Base-by-base conservation (phyloP, 2,888 invertebrate genomes). In the Lissocephala sabroskyi region DNA sequence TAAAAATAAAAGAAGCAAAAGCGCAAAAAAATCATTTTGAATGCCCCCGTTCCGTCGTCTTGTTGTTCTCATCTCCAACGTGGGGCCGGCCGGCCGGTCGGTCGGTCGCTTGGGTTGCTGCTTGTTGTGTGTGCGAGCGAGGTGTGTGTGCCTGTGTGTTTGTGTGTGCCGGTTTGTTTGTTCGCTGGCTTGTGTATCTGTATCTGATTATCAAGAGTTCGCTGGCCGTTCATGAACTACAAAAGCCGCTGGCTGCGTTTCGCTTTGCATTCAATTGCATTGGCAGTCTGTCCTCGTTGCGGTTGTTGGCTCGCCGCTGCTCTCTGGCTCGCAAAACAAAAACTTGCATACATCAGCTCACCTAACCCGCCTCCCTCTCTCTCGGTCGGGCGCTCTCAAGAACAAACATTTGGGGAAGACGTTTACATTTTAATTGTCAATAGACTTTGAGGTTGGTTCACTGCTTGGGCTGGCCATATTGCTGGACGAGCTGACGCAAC, bases 171-270 rank as follows among this genome's bases (percentile, higher is more conserved):
- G 19, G 42, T 43, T 48, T 39, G 45, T 45, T 23, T 36, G 45
- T 45, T 43, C 40, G 30, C 43, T 26, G 19, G 42, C 40, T 48
- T 39, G 45, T 47, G 39, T 65, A 41, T 51, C 45, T 56, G 65
- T 62, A 60, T 65, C 57, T 60, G 66, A 66, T 65, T 66, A 66
- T 66, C 66, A 65, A 55, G 65, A 62, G 67, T 68, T 68, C 67
- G 67, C 64, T 68, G 73, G 53, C 67, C 67, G 67, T 68, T 68
- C 67, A 68, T 68, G 67, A 68, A 68, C 67, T 68, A 71, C 67
- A 68, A 68, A 71, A 62, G 67, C 67, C 59, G 71, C 59, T 71
- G 67, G 60, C 58, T 51, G 57, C 62, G 58, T 62, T 62, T 50
- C 57, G 62, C 50, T 62, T 62, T 60, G 62, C 61, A 44, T 41